A percentile compares a stretch with the other conserved stretches of the same genome.
These are phyloP conservation scores for Lathronympha strigana DNA, from an alignment of 2,888 invertebrate species.

Conservation along the genomic window DNA sequence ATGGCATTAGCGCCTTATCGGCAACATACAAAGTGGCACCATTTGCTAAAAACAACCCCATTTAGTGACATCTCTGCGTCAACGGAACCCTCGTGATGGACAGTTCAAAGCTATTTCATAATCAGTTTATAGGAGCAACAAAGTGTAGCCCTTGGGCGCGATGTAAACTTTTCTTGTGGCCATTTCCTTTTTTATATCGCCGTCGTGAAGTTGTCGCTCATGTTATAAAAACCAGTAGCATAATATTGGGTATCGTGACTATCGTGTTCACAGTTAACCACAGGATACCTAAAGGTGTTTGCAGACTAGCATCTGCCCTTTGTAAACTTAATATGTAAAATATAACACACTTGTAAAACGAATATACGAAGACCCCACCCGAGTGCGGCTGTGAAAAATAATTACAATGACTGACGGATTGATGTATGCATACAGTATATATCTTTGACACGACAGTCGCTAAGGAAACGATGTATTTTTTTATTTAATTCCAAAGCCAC, in stretches of 20 bases:
- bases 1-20: no score
- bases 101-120: conserved; percentile 3
- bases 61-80: conserved; percentile 3
- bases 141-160: background rate
- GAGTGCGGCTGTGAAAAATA: no score
- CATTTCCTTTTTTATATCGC: conserved; percentile 4
- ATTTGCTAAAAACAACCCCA: no score
- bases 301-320: background rate
- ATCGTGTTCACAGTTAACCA: background rate
- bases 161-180: background rate
- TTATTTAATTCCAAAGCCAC: no score
- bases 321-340: no score
- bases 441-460: no score
- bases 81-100: background rate
- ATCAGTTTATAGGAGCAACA: conserved; percentile 1
- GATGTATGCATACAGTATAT: no score
- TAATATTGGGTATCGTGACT: background rate
- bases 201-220: conserved; percentile 22
- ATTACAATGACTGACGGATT: no score
- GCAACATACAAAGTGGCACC: no score
- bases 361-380: no score
- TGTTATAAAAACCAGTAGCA: conserved; percentile 1
- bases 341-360: no score
- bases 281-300: background rate
- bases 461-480: no score